A percentile compares a stretch with the other conserved stretches of the same genome.
These are phyloP conservation scores for Morone saxatilis DNA, from an alignment of 2,113 vertebrate species.

Conservation along the genomic window DNA sequence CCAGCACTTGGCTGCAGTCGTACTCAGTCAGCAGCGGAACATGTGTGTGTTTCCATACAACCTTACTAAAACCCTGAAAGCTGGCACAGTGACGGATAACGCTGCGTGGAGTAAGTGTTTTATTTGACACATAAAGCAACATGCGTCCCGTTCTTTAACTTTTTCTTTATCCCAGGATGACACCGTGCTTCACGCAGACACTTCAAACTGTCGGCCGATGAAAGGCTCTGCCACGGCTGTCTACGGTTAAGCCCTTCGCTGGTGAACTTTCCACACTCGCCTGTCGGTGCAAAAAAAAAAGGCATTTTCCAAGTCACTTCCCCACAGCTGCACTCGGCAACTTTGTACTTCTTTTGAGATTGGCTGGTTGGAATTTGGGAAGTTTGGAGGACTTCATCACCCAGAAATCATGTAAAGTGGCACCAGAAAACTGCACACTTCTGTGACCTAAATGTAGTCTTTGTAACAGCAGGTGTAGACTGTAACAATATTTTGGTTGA, in stretches of 20 bases:
- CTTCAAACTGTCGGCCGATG: background rate
- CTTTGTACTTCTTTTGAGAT: background rate
- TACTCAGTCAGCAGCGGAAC: conserved; percentile 2
- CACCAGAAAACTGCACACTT: background rate
- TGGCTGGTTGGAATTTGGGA: background rate
- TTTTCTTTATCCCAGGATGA: background rate
- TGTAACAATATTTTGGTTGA: background rate
- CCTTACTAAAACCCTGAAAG: background rate
- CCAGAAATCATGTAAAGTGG: conserved; percentile 19
- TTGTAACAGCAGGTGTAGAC: background rate
- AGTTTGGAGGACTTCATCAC: conserved; percentile 4
- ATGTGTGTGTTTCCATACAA: conserved; percentile 17
- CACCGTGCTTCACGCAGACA: background rate
- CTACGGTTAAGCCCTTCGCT: background rate
- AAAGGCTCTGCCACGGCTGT: background rate
- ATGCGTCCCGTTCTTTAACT: background rate
- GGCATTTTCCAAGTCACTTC: background rate
- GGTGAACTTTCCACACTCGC: background rate
- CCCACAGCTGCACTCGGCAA: background rate
- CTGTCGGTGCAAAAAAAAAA: background rate
- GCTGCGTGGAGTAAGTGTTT: background rate
- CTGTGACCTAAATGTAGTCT: background rate
- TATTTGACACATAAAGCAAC: background rate
- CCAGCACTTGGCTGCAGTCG: conserved; percentile 30
- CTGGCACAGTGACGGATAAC: background rate